Base-by-base conservation (phyloP, 2,888 invertebrate genomes). In the Drosophila cognata region DNA sequence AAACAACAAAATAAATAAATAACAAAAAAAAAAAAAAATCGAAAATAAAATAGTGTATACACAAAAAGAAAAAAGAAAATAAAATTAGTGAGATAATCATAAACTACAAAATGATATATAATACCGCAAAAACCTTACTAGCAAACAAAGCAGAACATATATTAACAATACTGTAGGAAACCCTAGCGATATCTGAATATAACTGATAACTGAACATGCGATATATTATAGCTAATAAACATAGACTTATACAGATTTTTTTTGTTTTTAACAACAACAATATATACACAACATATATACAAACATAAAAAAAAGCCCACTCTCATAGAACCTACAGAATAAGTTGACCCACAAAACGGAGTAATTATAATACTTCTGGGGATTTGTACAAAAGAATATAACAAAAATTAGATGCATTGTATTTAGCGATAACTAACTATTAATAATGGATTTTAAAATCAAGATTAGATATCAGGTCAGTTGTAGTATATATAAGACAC, bases 71-170 rank as follows among this genome's bases (percentile, higher is more conserved):
- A 58, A 5, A 46, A 55, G 56, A 41, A 60, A 38, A 38, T 53
- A 62, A 41, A 68, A 48, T 74, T 78, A 78, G 79, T 64, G 74
- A 66, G 78, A 74, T 74, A 78, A 74, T 56, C 77, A 69, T 77
- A 55, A 62, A 56, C 62, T 41, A 51, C 29, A 62, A 48, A 56
- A 43, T 62, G 46, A 75, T 75, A 79, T 35, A 53, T 62, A 68
- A 87, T 88, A 85, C 85, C 85, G 85, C 85, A 88, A 85, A 75
- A 85, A 85, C 85, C 85, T 85, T 85, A 85, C 88, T 85, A 85
- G 85, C 79, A 85, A 88, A 81, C 88, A 73, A 85, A 84, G 85
- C 88, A 87, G 79, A 63, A 64, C 64, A 79, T 60, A 74, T 69
- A 79, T 53, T 16, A 70, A 59, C 48, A 59, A 74, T 76, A 75